phyloP scores from a whole-genome alignment of 2,888 invertebrate genomes.

The Quadriops clusia region DNA sequence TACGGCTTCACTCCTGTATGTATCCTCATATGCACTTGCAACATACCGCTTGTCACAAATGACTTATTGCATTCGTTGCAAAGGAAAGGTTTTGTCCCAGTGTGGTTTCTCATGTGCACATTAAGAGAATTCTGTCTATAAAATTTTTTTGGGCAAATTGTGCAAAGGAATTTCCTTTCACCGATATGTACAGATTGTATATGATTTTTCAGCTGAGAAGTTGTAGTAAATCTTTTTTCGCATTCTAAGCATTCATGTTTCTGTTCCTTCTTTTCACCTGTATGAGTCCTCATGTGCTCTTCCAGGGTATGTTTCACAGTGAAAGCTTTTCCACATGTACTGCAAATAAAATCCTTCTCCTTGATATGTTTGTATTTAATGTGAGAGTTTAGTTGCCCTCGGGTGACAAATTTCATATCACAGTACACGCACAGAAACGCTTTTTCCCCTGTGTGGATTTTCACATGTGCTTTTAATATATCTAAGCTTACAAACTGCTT shows the following conservation, averaged over 20 bases:
- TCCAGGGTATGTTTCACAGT: constrained; percentile 26
- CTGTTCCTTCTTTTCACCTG: constrained; percentile 20
- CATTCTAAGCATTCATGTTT: constrained; percentile 24
- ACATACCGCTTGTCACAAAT: constrained; percentile 27
- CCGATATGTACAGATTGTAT: constrained; percentile 29
- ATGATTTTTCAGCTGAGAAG: constrained; percentile 27
- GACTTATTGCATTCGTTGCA: constrained; percentile 26
- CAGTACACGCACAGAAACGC: constrained; percentile 23
- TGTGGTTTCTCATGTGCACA: constrained; percentile 26
- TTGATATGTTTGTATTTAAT: constrained; percentile 25
- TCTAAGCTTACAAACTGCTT: constrained; percentile 14
- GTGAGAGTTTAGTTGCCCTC: constrained; percentile 24
- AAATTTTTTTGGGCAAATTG: constrained; percentile 22
- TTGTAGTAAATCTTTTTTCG: constrained; percentile 26
- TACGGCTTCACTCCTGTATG: constrained; percentile 29
- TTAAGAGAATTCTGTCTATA: constrained; percentile 26
- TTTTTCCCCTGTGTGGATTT: constrained; percentile 26
- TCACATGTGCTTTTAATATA: constrained; percentile 13
- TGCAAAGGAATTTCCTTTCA: constrained; percentile 26
- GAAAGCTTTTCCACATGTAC: constrained; percentile 25
- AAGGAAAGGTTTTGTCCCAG: constrained; percentile 26
- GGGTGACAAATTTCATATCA: constrained; percentile 23
- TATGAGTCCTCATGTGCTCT: constrained; percentile 25
- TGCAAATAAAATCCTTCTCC: constrained; percentile 27
- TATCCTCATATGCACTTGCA: constrained; percentile 28